Conservation (phyloP, 2,113 vertebrate genomes). For the Nymphicus hollandicus region DNA sequence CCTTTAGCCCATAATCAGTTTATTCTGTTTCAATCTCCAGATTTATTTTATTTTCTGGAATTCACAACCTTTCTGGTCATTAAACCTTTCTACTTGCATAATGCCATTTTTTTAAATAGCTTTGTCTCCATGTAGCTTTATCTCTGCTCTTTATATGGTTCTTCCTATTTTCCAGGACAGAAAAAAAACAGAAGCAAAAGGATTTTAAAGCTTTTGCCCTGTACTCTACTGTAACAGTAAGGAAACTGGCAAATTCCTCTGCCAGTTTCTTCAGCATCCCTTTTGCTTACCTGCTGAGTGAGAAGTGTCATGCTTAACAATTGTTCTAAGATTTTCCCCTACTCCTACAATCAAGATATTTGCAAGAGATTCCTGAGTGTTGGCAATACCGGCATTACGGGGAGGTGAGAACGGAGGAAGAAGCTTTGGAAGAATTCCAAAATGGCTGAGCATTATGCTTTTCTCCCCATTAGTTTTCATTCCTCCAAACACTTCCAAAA, state of each 20-base stretch:
- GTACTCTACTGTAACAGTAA: not conserved
- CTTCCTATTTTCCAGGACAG: not conserved
- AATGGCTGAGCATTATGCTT: not conserved
- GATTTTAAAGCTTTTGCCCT: not conserved
- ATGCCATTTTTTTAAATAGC: not conserved
- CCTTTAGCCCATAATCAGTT: not conserved
- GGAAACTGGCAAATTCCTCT: not conserved
- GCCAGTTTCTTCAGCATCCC: not conserved
- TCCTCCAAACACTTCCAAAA: not conserved
- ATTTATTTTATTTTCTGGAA: not conserved
- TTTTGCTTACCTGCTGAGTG: not conserved
- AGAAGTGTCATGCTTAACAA: not conserved
- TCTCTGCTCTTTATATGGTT: not conserved
- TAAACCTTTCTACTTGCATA: not conserved
- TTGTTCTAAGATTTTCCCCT: not conserved
- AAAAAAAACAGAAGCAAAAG: not conserved
- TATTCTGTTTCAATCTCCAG: not conserved
- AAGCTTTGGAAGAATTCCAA: not conserved
- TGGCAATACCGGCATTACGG: not conserved
- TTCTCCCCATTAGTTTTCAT: not conserved
- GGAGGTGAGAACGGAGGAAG: not conserved
- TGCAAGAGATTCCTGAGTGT: not conserved
- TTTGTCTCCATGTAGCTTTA: not conserved
- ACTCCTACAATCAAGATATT: not conserved
- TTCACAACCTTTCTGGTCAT: not conserved